phyloP scores from a whole-genome alignment of 2,888 invertebrate species.

The Synergus umbraculus region DNA sequence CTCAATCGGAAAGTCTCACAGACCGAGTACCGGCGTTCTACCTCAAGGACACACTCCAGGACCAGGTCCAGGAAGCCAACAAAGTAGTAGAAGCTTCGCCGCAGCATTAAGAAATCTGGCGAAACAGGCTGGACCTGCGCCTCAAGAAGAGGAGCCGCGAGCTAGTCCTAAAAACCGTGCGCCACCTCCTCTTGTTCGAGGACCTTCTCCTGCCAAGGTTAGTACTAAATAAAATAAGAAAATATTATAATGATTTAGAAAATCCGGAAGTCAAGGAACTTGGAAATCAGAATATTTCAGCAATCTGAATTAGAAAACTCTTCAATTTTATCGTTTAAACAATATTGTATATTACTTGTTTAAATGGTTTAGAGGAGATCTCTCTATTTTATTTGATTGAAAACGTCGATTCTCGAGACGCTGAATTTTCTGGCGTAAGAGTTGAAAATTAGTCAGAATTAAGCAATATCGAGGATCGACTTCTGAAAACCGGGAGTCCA shows the following conservation, averaged over 20 bases:
- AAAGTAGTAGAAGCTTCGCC: constrained; percentile 85
- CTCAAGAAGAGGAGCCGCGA: constrained; percentile 81
- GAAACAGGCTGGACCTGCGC: constrained; percentile 91
- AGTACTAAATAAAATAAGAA: constrained; percentile 46
- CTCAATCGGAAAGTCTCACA: constrained; percentile 73
- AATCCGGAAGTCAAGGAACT: neutral
- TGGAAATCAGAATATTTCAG: neutral
- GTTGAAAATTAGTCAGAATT: constrained; percentile 26
- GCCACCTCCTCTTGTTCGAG: constrained; percentile 78
- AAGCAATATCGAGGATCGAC: neutral
- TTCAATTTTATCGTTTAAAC: no score
- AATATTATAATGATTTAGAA: no score
- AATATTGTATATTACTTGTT: no score
- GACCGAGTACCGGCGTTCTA: constrained; percentile 74
- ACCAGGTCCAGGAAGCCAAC: constrained; percentile 77
- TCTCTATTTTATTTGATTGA: neutral
- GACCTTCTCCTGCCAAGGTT: constrained; percentile 74
- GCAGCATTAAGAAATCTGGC: constrained; percentile 94
- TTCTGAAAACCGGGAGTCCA: neutral
- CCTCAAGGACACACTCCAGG: constrained; percentile 75
- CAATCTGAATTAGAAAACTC: no score
- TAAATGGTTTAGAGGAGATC: neutral
- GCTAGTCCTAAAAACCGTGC: constrained; percentile 78
- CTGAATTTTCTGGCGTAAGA: neutral
- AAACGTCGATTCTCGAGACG: neutral